These are phyloP conservation scores for Caenorhabditis sp. DNA, from an alignment of 2,888 invertebrate species.

Conservation along the genomic window DNA sequence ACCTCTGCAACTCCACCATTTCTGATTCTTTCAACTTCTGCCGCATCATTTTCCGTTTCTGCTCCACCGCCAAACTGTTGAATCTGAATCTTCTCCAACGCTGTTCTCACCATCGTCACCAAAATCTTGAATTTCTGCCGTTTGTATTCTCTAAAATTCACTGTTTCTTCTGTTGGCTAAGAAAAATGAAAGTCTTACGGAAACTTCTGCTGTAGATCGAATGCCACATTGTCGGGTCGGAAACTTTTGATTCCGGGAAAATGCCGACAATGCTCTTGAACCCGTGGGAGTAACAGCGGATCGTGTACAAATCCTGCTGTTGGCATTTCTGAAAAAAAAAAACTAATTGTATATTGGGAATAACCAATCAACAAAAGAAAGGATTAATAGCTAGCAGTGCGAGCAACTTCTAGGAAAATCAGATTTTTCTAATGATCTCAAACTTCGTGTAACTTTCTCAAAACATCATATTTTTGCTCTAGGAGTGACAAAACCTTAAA, in stretches of 20 bases:
- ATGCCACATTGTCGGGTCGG: conserved; percentile 48
- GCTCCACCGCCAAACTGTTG: conserved; percentile 9
- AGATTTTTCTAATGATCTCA: too few species aligned
- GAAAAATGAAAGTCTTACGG: conserved; percentile 30
- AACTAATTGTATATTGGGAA: too few species aligned
- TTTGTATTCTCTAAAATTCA: conserved; percentile 49
- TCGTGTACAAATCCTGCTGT: conserved; percentile 33
- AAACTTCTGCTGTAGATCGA: conserved; percentile 53
- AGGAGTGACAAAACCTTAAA: too few species aligned
- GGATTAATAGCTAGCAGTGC: too few species aligned
- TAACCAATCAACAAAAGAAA: too few species aligned
- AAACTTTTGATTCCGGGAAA: conserved; percentile 38
- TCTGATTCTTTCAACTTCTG: not conserved
- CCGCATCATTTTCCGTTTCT: conserved; percentile 9
- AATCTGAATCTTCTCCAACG: conserved; percentile 27
- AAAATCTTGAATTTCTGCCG: conserved; percentile 49
- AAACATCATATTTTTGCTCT: too few species aligned
- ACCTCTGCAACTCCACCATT: conserved; percentile 6
- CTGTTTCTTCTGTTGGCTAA: too few species aligned
- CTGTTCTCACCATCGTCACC: conserved; percentile 44
- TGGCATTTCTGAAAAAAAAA: conserved; percentile 21
- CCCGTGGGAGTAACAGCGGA: conserved; percentile 40
- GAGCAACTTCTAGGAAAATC: too few species aligned
- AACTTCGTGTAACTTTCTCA: too few species aligned
- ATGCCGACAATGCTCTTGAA: conserved; percentile 45